Evolutionary conservation across 2,113 vertebrate genomes (phyloP).

Genomic region (Pelecanus crispus): DNA sequence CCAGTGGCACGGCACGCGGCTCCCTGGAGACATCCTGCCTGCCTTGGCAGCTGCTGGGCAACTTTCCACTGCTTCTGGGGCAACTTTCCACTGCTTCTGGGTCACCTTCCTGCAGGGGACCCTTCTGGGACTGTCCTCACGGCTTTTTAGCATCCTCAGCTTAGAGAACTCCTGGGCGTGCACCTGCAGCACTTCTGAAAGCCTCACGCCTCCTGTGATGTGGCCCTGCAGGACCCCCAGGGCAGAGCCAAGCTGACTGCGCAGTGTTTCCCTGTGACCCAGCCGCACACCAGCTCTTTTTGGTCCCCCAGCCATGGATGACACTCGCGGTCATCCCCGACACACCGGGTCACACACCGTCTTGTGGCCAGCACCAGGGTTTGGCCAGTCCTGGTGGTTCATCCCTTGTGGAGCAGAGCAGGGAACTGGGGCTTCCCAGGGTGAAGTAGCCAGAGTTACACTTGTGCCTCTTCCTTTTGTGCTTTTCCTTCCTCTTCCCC

Average conservation of each 20-base stretch:
- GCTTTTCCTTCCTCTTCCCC: not conserved
- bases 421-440: not conserved
- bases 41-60: not conserved
- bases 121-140: rapidly evolving
- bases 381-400: not conserved
- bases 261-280: not conserved
- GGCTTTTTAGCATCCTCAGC: not conserved
- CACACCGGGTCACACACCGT: not conserved
- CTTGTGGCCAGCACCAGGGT: rapidly evolving
- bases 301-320: rapidly evolving
- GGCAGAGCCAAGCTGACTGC: rapidly evolving
- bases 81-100: not conserved
- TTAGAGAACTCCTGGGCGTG: not conserved
- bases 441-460: not conserved
- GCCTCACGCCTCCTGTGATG: rapidly evolving
- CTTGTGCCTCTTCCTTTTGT: not conserved
- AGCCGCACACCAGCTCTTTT: not conserved
- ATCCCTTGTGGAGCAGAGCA: not conserved
- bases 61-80: not conserved
- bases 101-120: not conserved
- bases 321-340: rapidly evolving
- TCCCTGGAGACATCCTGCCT: not conserved
- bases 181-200: rapidly evolving
- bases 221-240: rapidly evolving
- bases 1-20: rapidly evolving